Conservation (phyloP, 2,888 invertebrate species). For the Pheosia tremula region DNA sequence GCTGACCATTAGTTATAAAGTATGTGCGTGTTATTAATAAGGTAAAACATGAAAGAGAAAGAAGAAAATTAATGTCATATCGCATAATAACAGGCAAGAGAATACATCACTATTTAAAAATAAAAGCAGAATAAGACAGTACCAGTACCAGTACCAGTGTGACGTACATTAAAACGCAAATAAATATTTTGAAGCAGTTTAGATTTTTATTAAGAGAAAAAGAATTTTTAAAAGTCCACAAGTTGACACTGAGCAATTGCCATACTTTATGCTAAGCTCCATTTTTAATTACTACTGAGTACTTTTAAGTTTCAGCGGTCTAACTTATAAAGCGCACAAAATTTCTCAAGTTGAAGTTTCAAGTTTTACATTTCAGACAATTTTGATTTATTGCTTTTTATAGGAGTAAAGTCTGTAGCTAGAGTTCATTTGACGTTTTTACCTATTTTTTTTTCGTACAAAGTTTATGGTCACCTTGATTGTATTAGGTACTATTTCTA, state of each 20-base stretch:
- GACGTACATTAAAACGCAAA: too few species aligned
- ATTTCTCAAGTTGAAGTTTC: conserved; percentile 46
- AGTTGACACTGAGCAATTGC: conserved; percentile 74
- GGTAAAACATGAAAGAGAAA: too few species aligned
- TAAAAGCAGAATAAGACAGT: too few species aligned
- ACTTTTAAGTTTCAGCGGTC: conserved; percentile 57
- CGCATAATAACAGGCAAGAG: too few species aligned
- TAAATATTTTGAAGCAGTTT: background rate
- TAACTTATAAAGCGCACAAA: conserved; percentile 47
- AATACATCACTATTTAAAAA: too few species aligned
- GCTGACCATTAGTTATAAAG: too few species aligned
- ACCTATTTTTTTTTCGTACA: background rate
- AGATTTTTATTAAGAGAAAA: conserved; percentile 18
- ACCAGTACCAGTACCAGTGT: too few species aligned
- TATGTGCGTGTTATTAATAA: too few species aligned
- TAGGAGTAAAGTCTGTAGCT: background rate
- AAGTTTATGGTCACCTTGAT: too few species aligned
- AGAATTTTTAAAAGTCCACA: conserved; percentile 60
- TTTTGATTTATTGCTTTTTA: background rate
- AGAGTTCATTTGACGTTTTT: too few species aligned
- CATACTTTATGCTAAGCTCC: conserved; percentile 70
- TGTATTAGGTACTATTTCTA: too few species aligned
- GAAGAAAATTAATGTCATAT: too few species aligned
- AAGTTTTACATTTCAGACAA: background rate
- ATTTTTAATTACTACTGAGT: conserved; percentile 76